Base-by-base conservation (phyloP, 2,113 vertebrate species). In the Lepisosteus oculatus region DNA sequence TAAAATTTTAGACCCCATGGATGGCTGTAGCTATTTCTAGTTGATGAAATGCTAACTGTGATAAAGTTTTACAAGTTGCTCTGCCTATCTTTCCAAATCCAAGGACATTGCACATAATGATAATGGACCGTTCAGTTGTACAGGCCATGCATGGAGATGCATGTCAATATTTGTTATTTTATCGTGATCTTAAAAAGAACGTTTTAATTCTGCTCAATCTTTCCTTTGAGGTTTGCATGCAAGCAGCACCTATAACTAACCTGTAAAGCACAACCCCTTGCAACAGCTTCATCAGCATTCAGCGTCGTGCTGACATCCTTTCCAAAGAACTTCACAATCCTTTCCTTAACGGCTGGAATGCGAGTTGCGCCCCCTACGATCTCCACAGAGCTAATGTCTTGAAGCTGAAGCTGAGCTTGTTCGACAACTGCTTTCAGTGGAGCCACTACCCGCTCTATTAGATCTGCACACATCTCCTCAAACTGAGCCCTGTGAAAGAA, bases 271-370 rank as follows among this genome's bases (percentile, higher is more conserved):
- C 90, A 94, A 0, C 93, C 93, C 69, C 90, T 87, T 67, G 91
- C 90, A 43, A 93, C 92, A 0, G 91, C 92, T 84, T 95, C 92
- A 72, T 93, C 93, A 4, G 92, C 93, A 64, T 94, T 94, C 51
- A 95, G 81, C 0, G 93, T 94, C 11, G 90, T 93, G 75, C 92
- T 92, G 59, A 91, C 63, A 74, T 92, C 90, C 71, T 91, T 93
- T 61, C 84, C 89, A 73, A 95, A 94, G 78, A 95, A 93, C n/a
- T 84, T 91, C 51, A 85, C 79, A 63, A 94, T 90, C 72, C 74
- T 89, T 51, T 92, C 90, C 70, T 93, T 94, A 63, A 94, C 90
- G 17, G 90, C 90, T 70, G 91, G 91, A 77, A 94, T 90, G 54
- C 90, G 85, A 0, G 92, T 93, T 15, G 91, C 84, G n/a, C 93